A percentile compares a stretch with the other conserved stretches of the same genome.
Evolutionary conservation across 2,888 invertebrate genomes (phyloP).

Genomic region (Napeogenes inachia): DNA sequence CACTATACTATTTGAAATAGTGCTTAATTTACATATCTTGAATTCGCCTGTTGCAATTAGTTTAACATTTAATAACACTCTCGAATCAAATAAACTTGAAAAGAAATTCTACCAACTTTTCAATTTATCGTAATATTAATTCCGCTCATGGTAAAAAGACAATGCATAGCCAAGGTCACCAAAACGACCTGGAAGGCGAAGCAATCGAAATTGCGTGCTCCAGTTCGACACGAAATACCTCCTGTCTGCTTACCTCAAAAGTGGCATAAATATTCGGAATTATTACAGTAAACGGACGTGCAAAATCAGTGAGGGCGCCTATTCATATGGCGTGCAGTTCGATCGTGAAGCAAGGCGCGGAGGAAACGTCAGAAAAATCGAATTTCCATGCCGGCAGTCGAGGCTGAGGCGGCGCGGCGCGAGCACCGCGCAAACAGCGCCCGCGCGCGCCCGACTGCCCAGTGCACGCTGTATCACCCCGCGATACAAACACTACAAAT

Average conservation of each 20-base stretch:
- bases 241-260: slow-evolving; percentile 49
- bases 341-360: slow-evolving; percentile 74
- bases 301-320: slow-evolving; percentile 67
- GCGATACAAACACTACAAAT: slow-evolving; percentile 33
- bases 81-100: slow-evolving; percentile 6
- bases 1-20: slow-evolving; percentile 23
- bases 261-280: slow-evolving; percentile 57
- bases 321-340: slow-evolving; percentile 71
- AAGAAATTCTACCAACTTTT: slow-evolving; percentile 6
- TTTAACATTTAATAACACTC: slow-evolving; percentile 21
- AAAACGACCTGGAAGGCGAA: slow-evolving; percentile 18
- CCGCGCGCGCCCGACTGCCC: slow-evolving; percentile 55
- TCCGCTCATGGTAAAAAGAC: slow-evolving; percentile 8
- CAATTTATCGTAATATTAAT: slow-evolving; percentile 1
- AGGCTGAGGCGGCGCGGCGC: slow-evolving; percentile 72
- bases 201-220: slow-evolving; percentile 58
- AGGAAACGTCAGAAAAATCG: slow-evolving; percentile 77
- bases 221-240: slow-evolving; percentile 41
- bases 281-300: slow-evolving; percentile 62
- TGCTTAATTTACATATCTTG: slow-evolving; percentile 26
- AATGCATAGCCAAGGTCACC: slow-evolving; percentile 22
- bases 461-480: slow-evolving; percentile 26
- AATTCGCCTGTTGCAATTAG: slow-evolving; percentile 18
- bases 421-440: slow-evolving; percentile 63
- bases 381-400: slow-evolving; percentile 76